Evolutionary conservation across 2,113 vertebrate species (phyloP), one percentile per base, ranked within the genome.

Genomic region (Amblyornis subalaris): DNA sequence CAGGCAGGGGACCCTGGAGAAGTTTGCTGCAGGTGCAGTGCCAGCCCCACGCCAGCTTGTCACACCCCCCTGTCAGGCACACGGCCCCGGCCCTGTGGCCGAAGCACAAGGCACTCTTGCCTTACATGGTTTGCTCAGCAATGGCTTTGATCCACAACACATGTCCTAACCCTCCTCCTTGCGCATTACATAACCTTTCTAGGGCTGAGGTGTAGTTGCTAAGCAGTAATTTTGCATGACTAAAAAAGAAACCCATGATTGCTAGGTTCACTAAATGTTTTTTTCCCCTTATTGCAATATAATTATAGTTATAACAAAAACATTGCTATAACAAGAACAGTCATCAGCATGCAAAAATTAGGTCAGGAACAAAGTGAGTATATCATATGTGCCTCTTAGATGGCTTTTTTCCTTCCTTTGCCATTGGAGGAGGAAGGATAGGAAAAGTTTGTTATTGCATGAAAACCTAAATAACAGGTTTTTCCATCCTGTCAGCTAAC

Each of bases 211-310:
- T 74, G 73, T 57, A 76, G 91, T 90, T 93, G 86, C 75, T 93
- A 90, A 89, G 88, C 73, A 93, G 76, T 89, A 87, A 92, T 91
- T 80, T 57, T 89, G 76, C 65, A 38, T 24, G 76, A 92, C 47
- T 80, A 9, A 95, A 93, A 90, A 92, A 95, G 85, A 87, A 77
- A 47, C 40, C 51, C 66, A 67, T 75, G 92, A 96, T 94, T 93
- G 74, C 80, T 85, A 67, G 85, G 89, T 73, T 95, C 88, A 60
- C 71, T 42, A 10, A 38, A 75, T 79, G 47, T 35, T 57, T 72
- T 72, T 82, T 36, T 7, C 2, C 25, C 66, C 78, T 64, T 72
- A 62, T 53, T 91, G 42, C 74, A 61, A 60, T 86, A 36, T 75
- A 89, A 94, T 86, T 83, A 80, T 47, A 89, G 45, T 54, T 89